Evolutionary conservation across 2,888 invertebrate species (phyloP).

Genomic region (Lepidocyrtoides sp.): DNA sequence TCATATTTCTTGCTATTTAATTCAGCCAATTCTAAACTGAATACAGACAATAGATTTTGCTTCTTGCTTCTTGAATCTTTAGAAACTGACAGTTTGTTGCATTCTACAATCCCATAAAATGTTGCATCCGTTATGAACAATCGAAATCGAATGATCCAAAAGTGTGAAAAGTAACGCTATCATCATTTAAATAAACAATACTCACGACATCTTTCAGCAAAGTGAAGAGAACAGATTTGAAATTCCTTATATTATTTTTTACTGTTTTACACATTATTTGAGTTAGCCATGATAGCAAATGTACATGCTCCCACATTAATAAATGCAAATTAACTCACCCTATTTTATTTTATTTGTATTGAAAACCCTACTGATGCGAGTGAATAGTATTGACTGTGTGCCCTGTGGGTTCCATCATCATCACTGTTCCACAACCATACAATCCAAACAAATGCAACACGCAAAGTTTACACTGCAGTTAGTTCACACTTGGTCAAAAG

Average conservation of each 20-base stretch:
- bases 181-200: not conserved
- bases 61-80: not conserved
- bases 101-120: not conserved
- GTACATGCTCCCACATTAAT: constrained; percentile 69
- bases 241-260: not conserved
- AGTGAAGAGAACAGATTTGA: not conserved
- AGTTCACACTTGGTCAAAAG: constrained; percentile 83
- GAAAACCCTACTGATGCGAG: too few relatives aligned
- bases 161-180: constrained; percentile 69
- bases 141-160: not conserved
- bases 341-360: not conserved
- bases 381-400: not conserved
- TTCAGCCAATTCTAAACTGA: too few relatives aligned
- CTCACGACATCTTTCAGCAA: not conserved
- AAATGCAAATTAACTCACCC: constrained; percentile 60
- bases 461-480: constrained; percentile 71
- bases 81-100: not conserved
- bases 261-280: constrained; percentile 25
- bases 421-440: constrained; percentile 25
- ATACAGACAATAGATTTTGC: too few relatives aligned
- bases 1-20: too few relatives aligned
- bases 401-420: constrained; percentile 19
- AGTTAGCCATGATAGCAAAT: constrained; percentile 36
- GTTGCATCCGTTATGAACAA: not conserved
- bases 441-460: constrained; percentile 62